Percentiles rank a stretch among this genome's conserved stretches.
These are phyloP conservation scores for Spodoptera picta DNA, from an alignment of 2,888 invertebrate species.

Conservation along the genomic window DNA sequence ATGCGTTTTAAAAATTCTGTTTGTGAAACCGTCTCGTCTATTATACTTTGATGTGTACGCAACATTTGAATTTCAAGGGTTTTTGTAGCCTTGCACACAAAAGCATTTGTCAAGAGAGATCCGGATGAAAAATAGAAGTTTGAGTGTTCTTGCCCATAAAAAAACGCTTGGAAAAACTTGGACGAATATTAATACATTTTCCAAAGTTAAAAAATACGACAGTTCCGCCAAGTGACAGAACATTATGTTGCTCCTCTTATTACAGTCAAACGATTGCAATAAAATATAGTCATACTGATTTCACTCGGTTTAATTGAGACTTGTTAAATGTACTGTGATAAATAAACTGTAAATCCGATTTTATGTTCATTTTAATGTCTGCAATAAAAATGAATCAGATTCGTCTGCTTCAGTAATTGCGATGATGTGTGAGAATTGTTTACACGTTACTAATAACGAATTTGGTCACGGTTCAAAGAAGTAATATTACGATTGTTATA, in stretches of 20 bases:
- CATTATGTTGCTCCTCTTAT: no score
- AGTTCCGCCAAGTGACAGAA: no score
- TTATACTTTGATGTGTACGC: no score
- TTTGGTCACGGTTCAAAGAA: conserved; percentile 23
- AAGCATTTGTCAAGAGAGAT: conserved; percentile 13
- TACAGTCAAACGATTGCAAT: no score
- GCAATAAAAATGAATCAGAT: conserved; percentile 33
- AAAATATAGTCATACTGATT: neutral
- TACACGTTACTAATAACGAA: conserved; percentile 16
- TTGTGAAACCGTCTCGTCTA: no score
- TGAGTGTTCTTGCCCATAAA: neutral
- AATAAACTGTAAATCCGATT: conserved; percentile 21
- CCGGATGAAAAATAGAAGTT: conserved; percentile 9
- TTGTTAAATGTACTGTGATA: conserved; percentile 25
- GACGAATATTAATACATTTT: neutral
- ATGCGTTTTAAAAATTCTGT: no score
- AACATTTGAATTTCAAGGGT: neutral
- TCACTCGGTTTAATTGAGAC: conserved; percentile 3
- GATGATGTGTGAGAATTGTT: conserved; percentile 23
- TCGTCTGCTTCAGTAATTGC: conserved; percentile 25
- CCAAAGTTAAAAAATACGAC: neutral
- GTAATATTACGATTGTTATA: conserved; percentile 45
- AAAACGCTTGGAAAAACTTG: conserved; percentile 1
- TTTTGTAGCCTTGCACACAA: neutral
- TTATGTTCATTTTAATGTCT: conserved; percentile 29